Percentiles rank a stretch among this genome's conserved stretches.
These are phyloP conservation scores for Chascanopsetta lugubris DNA, from an alignment of 2,113 vertebrate species.

Conservation along the genomic window DNA sequence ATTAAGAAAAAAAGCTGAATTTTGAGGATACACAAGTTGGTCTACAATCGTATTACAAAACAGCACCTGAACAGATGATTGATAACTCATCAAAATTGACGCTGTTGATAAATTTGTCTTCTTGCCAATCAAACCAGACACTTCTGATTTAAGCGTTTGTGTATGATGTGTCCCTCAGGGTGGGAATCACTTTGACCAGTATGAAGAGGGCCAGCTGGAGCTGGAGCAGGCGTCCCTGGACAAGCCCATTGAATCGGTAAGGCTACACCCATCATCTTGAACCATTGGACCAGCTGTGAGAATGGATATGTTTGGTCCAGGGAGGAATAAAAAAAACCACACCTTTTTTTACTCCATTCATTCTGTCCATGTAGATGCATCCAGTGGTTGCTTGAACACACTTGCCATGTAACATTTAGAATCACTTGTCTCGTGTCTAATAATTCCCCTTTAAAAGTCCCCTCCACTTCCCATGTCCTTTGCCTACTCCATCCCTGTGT, in stretches of 20 bases:
- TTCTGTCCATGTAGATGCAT: constrained; percentile 63
- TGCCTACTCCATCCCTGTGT: constrained; percentile 67
- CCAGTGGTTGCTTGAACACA: constrained; percentile 67
- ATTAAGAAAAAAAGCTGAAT: no score
- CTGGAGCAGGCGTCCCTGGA: constrained; percentile 98
- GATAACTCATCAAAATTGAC: background rate
- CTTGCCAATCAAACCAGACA: background rate
- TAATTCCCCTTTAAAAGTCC: constrained; percentile 57
- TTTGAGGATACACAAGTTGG: background rate
- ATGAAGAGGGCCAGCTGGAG: constrained; percentile 99
- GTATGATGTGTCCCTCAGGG: constrained; percentile 83
- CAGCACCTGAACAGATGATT: no score
- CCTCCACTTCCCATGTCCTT: constrained; percentile 57
- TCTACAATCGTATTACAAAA: background rate
- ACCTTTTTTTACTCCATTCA: constrained; percentile 51
- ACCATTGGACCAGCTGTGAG: constrained; percentile 78
- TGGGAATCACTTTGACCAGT: constrained; percentile 99
- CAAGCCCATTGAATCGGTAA: constrained; percentile 99
- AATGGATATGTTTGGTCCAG: constrained; percentile 86
- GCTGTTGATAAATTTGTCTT: background rate
- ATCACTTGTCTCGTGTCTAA: constrained; percentile 65
- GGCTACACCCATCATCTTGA: constrained; percentile 71
- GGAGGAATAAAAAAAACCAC: constrained; percentile 70
- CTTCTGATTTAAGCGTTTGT: constrained; percentile 3
- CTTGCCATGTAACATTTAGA: constrained; percentile 66